phyloP scores from a whole-genome alignment of 2,797 vertebrate genomes.

The Graptemys geographica region DNA sequence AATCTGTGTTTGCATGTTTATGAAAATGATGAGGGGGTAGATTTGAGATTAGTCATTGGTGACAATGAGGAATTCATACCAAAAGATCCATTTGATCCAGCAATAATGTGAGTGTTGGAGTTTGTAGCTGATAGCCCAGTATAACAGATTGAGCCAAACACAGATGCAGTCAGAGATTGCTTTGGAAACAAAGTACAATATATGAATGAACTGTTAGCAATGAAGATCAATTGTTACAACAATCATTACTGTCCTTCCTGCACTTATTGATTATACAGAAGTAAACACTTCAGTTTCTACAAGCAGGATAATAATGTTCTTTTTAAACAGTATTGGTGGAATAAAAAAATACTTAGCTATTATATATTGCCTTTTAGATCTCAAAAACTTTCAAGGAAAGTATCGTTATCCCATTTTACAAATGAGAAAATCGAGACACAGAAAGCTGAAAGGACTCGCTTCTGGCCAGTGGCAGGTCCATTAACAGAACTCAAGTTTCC shows the following conservation, averaged over 20 bases:
- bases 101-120: conserved; percentile 12
- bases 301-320: background rate
- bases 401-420: background rate
- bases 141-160: conserved; percentile 18
- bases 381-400: background rate
- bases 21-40: background rate
- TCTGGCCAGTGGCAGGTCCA: background rate
- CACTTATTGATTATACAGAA: background rate
- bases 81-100: conserved; percentile 21
- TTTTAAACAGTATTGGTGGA: background rate
- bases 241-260: background rate
- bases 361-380: background rate
- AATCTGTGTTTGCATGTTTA: conserved; percentile 2
- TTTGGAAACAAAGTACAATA: background rate
- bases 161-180: background rate
- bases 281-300: background rate
- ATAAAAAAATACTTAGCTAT: background rate
- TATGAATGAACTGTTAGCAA: background rate
- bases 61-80: conserved; percentile 11
- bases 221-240: background rate
- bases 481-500: background rate
- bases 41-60: background rate
- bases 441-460: background rate
- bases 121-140: background rate
- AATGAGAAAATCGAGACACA: background rate